phyloP scores from a whole-genome alignment of 1,140 invertebrate species.

The Drosophila novamexicana region DNA sequence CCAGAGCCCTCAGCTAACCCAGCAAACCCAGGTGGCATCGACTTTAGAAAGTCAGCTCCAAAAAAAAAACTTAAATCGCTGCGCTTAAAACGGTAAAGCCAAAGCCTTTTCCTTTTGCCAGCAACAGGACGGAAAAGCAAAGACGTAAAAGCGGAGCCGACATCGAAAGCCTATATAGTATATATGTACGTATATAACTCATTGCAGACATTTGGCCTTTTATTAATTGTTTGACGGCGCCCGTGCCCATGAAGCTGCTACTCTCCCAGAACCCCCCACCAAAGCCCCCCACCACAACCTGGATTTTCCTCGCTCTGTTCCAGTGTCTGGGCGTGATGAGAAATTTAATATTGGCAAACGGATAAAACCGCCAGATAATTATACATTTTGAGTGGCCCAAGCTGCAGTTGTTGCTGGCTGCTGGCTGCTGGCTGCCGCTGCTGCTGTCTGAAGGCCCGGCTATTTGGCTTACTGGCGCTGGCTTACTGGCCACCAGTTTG shows the following conservation, averaged over 20 bases:
- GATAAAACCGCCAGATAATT: conserved; percentile 83
- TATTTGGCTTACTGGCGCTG: conserved; percentile 30
- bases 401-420: conserved; percentile 31
- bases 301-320: conserved; percentile 40
- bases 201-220: conserved; percentile 83
- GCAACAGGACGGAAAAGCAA: conserved; percentile 59
- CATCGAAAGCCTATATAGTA: conserved; percentile 47
- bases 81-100: conserved; percentile 65
- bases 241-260: conserved; percentile 73
- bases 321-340: conserved; percentile 77
- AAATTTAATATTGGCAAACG: conserved; percentile 83
- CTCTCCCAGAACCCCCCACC: conserved; percentile 32
- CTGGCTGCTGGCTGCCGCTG: conserved; percentile 1
- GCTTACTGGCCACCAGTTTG: conserved; percentile 41
- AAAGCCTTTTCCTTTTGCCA: conserved; percentile 63
- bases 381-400: conserved; percentile 80
- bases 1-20: conserved; percentile 36
- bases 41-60: conserved; percentile 67
- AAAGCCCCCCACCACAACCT: conserved; percentile 11
- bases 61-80: conserved; percentile 39
- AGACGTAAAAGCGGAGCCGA: conserved; percentile 30
- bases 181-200: conserved; percentile 64
- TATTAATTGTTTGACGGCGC: conserved; percentile 83
- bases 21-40: conserved; percentile 61
- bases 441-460: conserved; percentile 19